phyloP scores from a whole-genome alignment of 2,113 vertebrate genomes.

The cattle (Bos taurus) region ARS-UCD2.0 NC_037329.1:38629501-38630000 shows the following conservation, averaged over 20 bases:
- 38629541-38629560: neutral
- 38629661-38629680: neutral
- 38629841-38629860: neutral
- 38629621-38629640: neutral
- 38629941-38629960: neutral
- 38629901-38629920: neutral
- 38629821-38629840: neutral
- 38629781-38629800: neutral
- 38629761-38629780: neutral
- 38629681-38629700: neutral
- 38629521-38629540: neutral
- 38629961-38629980: neutral
- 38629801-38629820: neutral
- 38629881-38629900: neutral
- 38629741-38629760: neutral
- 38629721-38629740: neutral
- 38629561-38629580: neutral
- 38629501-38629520: neutral
- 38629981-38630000: neutral
- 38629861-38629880: neutral
- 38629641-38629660: neutral
- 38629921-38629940: neutral
- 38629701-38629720: neutral
- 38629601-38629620: neutral
- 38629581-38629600: neutral